phyloP scores from a whole-genome alignment of 2,888 invertebrate genomes.

The Andrena hattorfiana region DNA sequence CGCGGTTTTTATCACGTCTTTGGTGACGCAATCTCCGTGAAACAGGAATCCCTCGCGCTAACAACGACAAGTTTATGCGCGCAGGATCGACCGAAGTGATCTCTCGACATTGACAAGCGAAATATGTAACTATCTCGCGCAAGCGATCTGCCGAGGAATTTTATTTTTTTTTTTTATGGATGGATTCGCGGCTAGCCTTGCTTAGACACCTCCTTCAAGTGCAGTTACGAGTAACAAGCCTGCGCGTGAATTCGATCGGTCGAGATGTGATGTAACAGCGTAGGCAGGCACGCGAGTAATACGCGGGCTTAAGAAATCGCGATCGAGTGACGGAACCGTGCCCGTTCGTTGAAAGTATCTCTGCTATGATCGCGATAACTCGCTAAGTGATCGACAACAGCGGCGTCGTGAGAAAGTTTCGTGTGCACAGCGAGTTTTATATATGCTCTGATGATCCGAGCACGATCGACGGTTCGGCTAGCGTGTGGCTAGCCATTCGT shows the following conservation, averaged over 20 bases:
- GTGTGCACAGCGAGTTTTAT: constrained; percentile 1
- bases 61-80: constrained; percentile 21
- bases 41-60: not conserved
- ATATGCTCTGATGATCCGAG: not conserved
- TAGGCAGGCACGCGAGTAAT: constrained; percentile 39
- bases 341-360: not conserved
- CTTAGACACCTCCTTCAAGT: constrained; percentile 37
- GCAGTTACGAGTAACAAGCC: constrained; percentile 17
- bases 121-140: not conserved
- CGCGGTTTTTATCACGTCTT: not conserved
- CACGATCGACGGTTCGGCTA: not conserved
- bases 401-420: not conserved
- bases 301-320: constrained; percentile 46
- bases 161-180: too few relatives aligned
- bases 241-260: constrained; percentile 30
- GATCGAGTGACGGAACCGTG: constrained; percentile 48
- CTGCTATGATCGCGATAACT: constrained; percentile 4
- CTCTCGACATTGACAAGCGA: too few relatives aligned
- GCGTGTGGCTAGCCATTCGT: not conserved
- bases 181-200: too few relatives aligned
- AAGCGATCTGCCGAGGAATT: not conserved
- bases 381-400: not conserved
- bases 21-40: not conserved
- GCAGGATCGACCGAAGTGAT: not conserved
- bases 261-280: constrained; percentile 21